Conservation (phyloP, 1,140 invertebrate genomes). For the Dinoponera quadriceps region DNA sequence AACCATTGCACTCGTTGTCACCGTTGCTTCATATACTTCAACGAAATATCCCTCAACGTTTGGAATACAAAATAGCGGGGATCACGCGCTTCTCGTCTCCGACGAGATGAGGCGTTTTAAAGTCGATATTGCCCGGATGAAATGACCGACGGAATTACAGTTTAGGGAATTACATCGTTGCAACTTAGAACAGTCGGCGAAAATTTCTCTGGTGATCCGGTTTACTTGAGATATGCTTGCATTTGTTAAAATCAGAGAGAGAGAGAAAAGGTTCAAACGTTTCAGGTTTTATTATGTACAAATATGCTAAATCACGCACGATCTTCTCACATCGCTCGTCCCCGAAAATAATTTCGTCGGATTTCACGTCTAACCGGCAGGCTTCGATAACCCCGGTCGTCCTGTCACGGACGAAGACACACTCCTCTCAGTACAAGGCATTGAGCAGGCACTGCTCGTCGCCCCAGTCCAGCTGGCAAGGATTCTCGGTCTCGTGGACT, state of each 20-base stretch:
- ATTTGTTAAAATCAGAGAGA: not conserved
- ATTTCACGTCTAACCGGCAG: not conserved
- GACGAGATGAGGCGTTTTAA: not conserved
- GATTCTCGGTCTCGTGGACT: conserved; percentile 81
- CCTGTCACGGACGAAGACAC: no score
- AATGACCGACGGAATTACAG: not conserved
- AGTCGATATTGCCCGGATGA: conserved; percentile 20
- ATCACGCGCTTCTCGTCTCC: not conserved
- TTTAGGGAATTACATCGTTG: not conserved
- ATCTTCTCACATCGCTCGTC: not conserved
- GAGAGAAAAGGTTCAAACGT: conserved; percentile 2
- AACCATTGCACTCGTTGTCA: conserved; percentile 55
- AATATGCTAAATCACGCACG: not conserved
- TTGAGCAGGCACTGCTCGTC: conserved; percentile 84
- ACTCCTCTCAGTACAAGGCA: conserved; percentile 83
- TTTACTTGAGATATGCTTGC: conserved; percentile 42
- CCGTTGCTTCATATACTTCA: no score
- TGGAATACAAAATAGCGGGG: conserved; percentile 19
- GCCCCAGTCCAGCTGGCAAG: conserved; percentile 81
- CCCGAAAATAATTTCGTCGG: conserved; percentile 24
- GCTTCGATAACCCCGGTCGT: not conserved
- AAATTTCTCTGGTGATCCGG: conserved; percentile 9
- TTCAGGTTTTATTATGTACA: conserved; percentile 15
- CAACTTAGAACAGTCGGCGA: not conserved
- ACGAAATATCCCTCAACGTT: conserved; percentile 16